phyloP scores from a whole-genome alignment of 2,888 invertebrate species.

The Drosophila recens region DNA sequence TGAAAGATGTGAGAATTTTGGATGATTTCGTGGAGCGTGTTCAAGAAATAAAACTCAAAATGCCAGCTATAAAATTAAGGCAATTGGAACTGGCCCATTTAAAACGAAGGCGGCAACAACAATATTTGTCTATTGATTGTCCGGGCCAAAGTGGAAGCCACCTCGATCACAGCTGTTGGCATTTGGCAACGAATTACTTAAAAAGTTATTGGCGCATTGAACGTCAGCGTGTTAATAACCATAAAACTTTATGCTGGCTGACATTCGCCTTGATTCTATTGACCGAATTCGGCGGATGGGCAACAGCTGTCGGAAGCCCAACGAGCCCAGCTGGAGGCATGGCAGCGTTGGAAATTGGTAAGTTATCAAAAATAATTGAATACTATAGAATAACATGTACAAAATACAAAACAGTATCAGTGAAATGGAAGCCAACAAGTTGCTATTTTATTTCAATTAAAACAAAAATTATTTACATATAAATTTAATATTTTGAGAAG shows the following conservation, averaged over 20 bases:
- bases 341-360: slow-evolving; percentile 78
- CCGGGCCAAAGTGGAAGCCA: slow-evolving; percentile 23
- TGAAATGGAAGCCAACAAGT: not conserved
- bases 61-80: slow-evolving; percentile 75
- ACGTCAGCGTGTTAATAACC: slow-evolving; percentile 79
- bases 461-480: not conserved
- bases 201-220: slow-evolving; percentile 80
- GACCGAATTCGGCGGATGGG: slow-evolving; percentile 44
- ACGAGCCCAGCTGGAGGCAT: slow-evolving; percentile 34
- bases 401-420: not conserved
- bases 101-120: slow-evolving; percentile 28
- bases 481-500: too few relatives aligned
- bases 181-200: slow-evolving; percentile 81
- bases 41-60: slow-evolving; percentile 56
- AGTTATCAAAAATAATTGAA: slow-evolving; percentile 51
- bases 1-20: slow-evolving; percentile 38
- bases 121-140: slow-evolving; percentile 50
- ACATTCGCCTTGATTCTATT: slow-evolving; percentile 83
- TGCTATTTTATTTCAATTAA: not conserved
- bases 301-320: slow-evolving; percentile 38
- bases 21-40: slow-evolving; percentile 36
- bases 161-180: slow-evolving; percentile 61
- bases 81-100: slow-evolving; percentile 69
- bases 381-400: not conserved
- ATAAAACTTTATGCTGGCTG: slow-evolving; percentile 83